Conservation (phyloP, 2,888 invertebrate species). For the Ectemnius cavifrons region DNA sequence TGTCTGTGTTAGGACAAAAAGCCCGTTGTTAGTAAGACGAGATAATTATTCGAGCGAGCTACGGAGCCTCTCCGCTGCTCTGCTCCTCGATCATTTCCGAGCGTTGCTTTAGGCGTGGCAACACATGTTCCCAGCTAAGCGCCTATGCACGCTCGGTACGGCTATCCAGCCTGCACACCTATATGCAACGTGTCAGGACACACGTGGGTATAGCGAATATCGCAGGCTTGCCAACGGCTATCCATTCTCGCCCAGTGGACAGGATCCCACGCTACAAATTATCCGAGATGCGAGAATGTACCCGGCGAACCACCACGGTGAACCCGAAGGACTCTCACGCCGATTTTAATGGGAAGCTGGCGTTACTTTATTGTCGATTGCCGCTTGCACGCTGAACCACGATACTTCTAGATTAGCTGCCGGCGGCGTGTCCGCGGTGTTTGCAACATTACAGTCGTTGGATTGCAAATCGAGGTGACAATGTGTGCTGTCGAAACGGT, state of each 20-base stretch:
- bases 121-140: slow-evolving; percentile 68
- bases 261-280: slow-evolving; percentile 59
- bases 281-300: slow-evolving; percentile 46
- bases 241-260: slow-evolving; percentile 61
- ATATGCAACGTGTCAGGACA: slow-evolving; percentile 72
- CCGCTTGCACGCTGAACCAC: too few relatives aligned
- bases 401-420: too few relatives aligned
- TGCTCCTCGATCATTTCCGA: slow-evolving; percentile 67
- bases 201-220: slow-evolving; percentile 67
- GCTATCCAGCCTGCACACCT: slow-evolving; percentile 54
- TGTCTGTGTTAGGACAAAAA: slow-evolving; percentile 45
- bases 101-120: slow-evolving; percentile 66
- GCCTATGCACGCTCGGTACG: slow-evolving; percentile 58
- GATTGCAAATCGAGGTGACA: too few relatives aligned
- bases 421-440: too few relatives aligned
- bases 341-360: too few relatives aligned
- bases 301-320: slow-evolving; percentile 41
- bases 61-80: slow-evolving; percentile 16
- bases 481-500: slow-evolving; percentile 13
- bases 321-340: neutral
- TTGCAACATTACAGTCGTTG: too few relatives aligned
- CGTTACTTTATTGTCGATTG: too few relatives aligned
- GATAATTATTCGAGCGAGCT: slow-evolving; percentile 61
- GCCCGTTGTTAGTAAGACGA: slow-evolving; percentile 57
- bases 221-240: slow-evolving; percentile 66